Evolutionary conservation across 2,113 vertebrate species (phyloP).

Genomic region (Tenebrosternarchus preto): DNA sequence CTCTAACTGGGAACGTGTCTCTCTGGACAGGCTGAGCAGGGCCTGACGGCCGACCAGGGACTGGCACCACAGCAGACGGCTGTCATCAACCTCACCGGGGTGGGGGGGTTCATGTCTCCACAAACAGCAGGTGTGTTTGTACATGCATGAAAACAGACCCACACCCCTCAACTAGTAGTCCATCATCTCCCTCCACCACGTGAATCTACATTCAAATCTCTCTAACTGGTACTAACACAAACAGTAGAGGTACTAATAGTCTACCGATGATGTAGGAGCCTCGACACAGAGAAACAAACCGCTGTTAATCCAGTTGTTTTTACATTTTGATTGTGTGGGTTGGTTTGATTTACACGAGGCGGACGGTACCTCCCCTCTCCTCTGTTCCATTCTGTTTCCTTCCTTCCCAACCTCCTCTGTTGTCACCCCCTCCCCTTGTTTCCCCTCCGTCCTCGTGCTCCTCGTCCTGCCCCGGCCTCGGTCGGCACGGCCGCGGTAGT

Average conservation of each 20-base stretch:
- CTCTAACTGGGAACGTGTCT: conserved; percentile 33
- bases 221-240: conserved; percentile 48
- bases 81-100: conserved; percentile 89
- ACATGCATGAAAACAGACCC: neutral
- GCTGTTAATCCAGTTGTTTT: conserved; percentile 14
- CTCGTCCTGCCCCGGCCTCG: conserved; percentile 71
- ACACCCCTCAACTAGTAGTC: neutral
- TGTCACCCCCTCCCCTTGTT: conserved; percentile 60
- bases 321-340: conserved; percentile 30
- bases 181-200: conserved; percentile 24
- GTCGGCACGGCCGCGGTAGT: conserved; percentile 78
- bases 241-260: conserved; percentile 48
- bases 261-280: conserved; percentile 30
- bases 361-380: conserved; percentile 71
- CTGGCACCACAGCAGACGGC: conserved; percentile 91
- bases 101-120: conserved; percentile 89
- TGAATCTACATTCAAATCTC: conserved; percentile 20
- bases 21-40: conserved; percentile 82
- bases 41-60: conserved; percentile 81
- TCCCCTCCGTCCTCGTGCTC: conserved; percentile 59
- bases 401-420: conserved; percentile 40
- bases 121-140: conserved; percentile 79
- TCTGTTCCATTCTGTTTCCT: conserved; percentile 75
- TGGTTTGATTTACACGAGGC: conserved; percentile 69
- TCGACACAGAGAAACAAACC: neutral